Percentiles rank a stretch among this genome's conserved stretches.
These are phyloP conservation scores for Grantiella picta DNA, from an alignment of 2,113 vertebrate species.

Conservation along the genomic window DNA sequence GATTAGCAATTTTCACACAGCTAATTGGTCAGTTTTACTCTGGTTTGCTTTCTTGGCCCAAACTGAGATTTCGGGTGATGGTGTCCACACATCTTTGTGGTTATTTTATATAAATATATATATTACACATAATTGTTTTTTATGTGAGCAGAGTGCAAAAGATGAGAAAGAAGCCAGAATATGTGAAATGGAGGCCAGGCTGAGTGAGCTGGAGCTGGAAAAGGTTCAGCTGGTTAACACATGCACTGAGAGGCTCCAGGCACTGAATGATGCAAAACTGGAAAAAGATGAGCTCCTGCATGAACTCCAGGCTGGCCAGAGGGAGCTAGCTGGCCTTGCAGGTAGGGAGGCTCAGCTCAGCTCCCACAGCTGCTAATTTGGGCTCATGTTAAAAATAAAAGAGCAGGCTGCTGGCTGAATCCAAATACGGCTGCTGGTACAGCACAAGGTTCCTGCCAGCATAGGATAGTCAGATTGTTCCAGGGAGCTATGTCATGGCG, in stretches of 20 bases:
- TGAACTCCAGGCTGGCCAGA: slow-evolving; percentile 65
- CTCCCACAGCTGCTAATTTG: not conserved
- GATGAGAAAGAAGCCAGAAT: slow-evolving; percentile 71
- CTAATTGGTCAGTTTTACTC: not conserved
- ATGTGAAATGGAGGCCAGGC: slow-evolving; percentile 60
- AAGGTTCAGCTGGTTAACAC: slow-evolving; percentile 67
- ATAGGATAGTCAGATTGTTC: not conserved
- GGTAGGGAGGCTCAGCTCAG: slow-evolving; percentile 58
- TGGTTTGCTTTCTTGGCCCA: not conserved
- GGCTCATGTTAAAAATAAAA: slow-evolving; percentile 47
- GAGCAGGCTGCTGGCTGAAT: not conserved
- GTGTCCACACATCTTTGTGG: not conserved
- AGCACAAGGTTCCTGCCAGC: not conserved
- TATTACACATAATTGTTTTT: not conserved
- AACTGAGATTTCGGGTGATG: not conserved
- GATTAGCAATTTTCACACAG: not conserved
- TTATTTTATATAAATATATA: not conserved
- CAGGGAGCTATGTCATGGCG: not conserved
- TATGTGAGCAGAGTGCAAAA: slow-evolving; percentile 39
- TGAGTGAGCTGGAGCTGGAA: slow-evolving; percentile 72
- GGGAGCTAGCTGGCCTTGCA: slow-evolving; percentile 67
- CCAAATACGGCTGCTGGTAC: not conserved
- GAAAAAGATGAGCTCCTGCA: slow-evolving; percentile 74
- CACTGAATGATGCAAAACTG: slow-evolving; percentile 64
- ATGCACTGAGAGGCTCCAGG: slow-evolving; percentile 63